A percentile compares a stretch with the other conserved stretches of the same genome.
Conservation (phyloP, 2,888 invertebrate genomes). For the Bruchidius siliquastri region DNA sequence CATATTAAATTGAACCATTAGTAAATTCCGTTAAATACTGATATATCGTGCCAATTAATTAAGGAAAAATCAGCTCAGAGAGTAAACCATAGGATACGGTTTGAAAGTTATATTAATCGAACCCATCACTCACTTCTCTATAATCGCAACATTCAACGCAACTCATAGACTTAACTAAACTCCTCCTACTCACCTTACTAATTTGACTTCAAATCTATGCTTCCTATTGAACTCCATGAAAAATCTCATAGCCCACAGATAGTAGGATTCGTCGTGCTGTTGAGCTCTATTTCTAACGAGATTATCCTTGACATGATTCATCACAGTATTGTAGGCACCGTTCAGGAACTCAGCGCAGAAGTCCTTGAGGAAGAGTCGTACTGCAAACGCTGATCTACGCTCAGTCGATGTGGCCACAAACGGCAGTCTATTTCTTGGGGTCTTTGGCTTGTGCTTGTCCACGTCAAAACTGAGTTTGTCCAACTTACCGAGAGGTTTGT, state of each 20-base stretch:
- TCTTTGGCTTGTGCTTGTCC: conserved; percentile 65
- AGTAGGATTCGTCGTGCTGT: conserved; percentile 87
- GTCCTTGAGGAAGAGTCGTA: conserved; percentile 85
- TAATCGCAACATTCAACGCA: too few species aligned
- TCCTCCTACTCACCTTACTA: conserved; percentile 76
- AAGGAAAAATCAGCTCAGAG: too few species aligned
- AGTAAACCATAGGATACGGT: too few species aligned
- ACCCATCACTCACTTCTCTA: too few species aligned
- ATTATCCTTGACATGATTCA: conserved; percentile 80
- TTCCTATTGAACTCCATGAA: conserved; percentile 96
- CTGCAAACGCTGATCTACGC: conserved; percentile 81
- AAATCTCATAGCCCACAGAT: conserved; percentile 89
- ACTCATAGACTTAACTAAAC: too few species aligned
- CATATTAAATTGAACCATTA: too few species aligned
- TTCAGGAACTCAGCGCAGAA: conserved; percentile 91
- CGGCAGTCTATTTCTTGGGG: conserved; percentile 72
- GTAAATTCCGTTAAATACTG: too few species aligned
- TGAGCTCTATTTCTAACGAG: conserved; percentile 62
- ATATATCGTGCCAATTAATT: too few species aligned
- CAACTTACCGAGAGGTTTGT: conserved; percentile 77
- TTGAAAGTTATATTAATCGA: too few species aligned
- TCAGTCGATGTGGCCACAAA: conserved; percentile 60
- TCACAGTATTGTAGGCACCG: conserved; percentile 88
- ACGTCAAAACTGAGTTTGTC: conserved; percentile 73
- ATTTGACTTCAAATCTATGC: conserved; percentile 79